Evolutionary conservation across 2,888 invertebrate genomes (phyloP), one percentile per base, ranked within the genome.

Genomic region (Mycalesis mineus): DNA sequence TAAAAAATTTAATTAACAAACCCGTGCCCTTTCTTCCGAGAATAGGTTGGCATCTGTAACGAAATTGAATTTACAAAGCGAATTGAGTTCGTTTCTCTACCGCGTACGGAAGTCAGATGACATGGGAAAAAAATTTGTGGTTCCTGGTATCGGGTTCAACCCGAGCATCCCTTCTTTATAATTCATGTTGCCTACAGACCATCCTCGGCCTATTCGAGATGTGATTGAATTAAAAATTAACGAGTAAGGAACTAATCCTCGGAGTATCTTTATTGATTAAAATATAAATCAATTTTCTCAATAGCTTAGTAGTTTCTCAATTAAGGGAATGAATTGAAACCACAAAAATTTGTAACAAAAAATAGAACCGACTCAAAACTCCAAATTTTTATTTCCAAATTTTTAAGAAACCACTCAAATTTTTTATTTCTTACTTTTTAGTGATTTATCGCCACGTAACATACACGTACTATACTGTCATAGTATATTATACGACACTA

Each of bases 121-220:
- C 51, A 56, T 54, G 11, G 47, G 50, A 50, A 44, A 41, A 50
- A 54, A 61, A 4, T 60, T 58, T 58, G 40, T 40, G 60, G 55
- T 61, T 52, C 59, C 57, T 40, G 49, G 55, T 45, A 57, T 41
- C 22, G 22, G 22, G 28, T 40, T 42, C 53, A 60, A 56, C 53
- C 55, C 42, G 36, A 55, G 33, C 54, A 51, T 40, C 57, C 61
- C 60, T 57, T 44, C 48, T 65, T 58, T 65, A 65, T 65, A 61
- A 65, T 65, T 65, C 57, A 65, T 57, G 28, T 41, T 50, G 41
- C 57, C 57, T 14, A 49, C 29, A 53, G 55, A 53, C 45, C 37
- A 57, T 49, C 40, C 22, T 41, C 41, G 17, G 42, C 50, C 45
- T 41, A 45, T 60, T 55, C 61, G 55, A 53, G 22, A 49, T 42